Percentiles rank a stretch among this genome's conserved stretches.
Conservation (phyloP, 2,888 invertebrate genomes). For the Trissolcus japonicus region DNA sequence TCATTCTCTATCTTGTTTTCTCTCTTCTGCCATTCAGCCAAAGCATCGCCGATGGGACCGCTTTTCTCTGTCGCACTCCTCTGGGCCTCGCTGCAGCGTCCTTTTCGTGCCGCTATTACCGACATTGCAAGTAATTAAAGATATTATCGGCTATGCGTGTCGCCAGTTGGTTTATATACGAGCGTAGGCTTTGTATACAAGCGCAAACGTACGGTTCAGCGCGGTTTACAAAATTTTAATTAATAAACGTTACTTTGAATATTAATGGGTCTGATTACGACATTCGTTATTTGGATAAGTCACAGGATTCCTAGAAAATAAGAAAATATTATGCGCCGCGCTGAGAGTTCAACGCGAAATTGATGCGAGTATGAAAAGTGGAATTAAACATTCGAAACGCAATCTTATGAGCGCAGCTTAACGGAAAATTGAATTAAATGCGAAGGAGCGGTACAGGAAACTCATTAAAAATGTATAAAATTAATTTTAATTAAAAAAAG, state of each 20-base stretch:
- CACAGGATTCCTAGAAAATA: constrained; percentile 18
- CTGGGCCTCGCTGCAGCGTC: constrained; percentile 31
- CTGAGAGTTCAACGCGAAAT: constrained; percentile 9
- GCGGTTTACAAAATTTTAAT: constrained; percentile 41
- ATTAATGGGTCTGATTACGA: constrained; percentile 20
- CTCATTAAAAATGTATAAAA: too few species aligned
- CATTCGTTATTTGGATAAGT: constrained; percentile 37
- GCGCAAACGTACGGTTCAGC: constrained; percentile 27
- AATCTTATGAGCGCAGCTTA: too few species aligned
- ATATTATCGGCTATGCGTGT: constrained; percentile 73
- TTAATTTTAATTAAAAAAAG: too few species aligned
- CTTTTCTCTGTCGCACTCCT: constrained; percentile 47
- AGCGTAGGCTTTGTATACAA: constrained; percentile 32
- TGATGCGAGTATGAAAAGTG: neutral
- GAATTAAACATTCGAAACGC: too few species aligned
- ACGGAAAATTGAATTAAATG: neutral
- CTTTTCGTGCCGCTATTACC: constrained; percentile 27
- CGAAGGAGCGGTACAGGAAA: too few species aligned
- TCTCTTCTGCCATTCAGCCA: constrained; percentile 20
- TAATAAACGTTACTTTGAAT: constrained; percentile 39
- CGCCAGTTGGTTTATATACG: constrained; percentile 61
- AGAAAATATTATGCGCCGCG: constrained; percentile 13
- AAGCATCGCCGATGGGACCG: constrained; percentile 30
- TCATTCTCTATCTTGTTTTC: constrained; percentile 26
- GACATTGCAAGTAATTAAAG: constrained; percentile 71